A percentile compares a stretch with the other conserved stretches of the same genome.
phyloP scores from a whole-genome alignment of 2,888 invertebrate genomes.

The Eupithecia subfuscata region DNA sequence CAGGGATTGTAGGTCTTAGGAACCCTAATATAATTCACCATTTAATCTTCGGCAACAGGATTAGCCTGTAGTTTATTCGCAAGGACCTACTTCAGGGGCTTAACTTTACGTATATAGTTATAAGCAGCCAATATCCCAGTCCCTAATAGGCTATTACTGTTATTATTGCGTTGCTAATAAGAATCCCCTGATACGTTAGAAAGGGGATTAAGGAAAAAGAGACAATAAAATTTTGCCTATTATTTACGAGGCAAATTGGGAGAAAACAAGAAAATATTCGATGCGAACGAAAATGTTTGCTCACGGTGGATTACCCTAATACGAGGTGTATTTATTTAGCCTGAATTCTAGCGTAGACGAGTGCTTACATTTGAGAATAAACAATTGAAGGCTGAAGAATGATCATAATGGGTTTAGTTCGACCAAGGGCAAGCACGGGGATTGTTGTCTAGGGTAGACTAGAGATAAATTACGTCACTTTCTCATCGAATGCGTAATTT shows the following conservation, averaged over 20 bases:
- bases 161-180: constrained; percentile 42
- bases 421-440: too few species aligned
- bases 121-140: constrained; percentile 34
- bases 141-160: constrained; percentile 41
- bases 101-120: constrained; percentile 31
- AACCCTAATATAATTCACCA: background rate
- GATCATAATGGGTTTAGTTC: background rate
- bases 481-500: too few species aligned
- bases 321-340: constrained; percentile 16
- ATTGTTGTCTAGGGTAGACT: too few species aligned
- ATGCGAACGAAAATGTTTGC: constrained; percentile 24
- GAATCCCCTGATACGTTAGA: constrained; percentile 32
- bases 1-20: background rate
- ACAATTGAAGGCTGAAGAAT: background rate
- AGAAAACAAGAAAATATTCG: constrained; percentile 33
- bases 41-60: background rate
- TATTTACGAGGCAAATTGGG: constrained; percentile 37
- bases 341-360: constrained; percentile 5
- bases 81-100: background rate
- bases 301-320: constrained; percentile 26
- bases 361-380: constrained; percentile 15
- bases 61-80: background rate
- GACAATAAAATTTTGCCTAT: constrained; percentile 38
- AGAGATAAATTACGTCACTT: too few species aligned
- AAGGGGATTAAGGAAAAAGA: constrained; percentile 37